Conservation (phyloP, 2,888 invertebrate species). For the Colostygia pectinataria region DNA sequence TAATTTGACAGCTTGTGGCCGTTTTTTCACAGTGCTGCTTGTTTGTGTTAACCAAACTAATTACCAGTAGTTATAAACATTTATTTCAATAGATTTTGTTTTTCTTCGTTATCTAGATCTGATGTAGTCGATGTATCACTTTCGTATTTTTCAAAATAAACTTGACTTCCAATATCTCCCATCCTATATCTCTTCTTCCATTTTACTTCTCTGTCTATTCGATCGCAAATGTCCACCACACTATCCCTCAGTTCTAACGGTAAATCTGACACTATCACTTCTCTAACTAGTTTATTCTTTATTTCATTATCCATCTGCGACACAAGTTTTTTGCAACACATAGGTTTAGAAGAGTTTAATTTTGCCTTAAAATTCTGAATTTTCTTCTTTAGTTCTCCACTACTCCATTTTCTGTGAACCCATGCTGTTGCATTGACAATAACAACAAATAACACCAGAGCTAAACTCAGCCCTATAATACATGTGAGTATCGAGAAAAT, state of each 20-base stretch:
- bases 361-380: constrained; percentile 24
- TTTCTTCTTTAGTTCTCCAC: constrained; percentile 32
- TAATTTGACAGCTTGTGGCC: no score
- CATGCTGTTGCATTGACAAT: constrained; percentile 42
- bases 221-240: constrained; percentile 55
- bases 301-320: constrained; percentile 43
- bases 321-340: constrained; percentile 13
- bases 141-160: constrained; percentile 13
- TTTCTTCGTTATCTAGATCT: constrained; percentile 17
- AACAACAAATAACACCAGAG: constrained; percentile 46
- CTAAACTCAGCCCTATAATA: constrained; percentile 44
- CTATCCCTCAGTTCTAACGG: constrained; percentile 60
- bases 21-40: no score
- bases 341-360: constrained; percentile 31
- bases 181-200: constrained; percentile 54
- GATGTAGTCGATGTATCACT: constrained; percentile 29
- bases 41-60: no score
- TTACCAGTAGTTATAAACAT: no score
- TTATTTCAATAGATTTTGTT: constrained; percentile 21
- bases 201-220: constrained; percentile 49
- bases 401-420: constrained; percentile 41
- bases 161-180: constrained; percentile 36
- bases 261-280: constrained; percentile 59
- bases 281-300: constrained; percentile 54
- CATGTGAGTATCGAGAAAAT: constrained; percentile 47